Percentiles rank a stretch among this genome's conserved stretches.
phyloP scores from a whole-genome alignment of 1,140 invertebrate genomes.

The Drosophila pectinifera region DNA sequence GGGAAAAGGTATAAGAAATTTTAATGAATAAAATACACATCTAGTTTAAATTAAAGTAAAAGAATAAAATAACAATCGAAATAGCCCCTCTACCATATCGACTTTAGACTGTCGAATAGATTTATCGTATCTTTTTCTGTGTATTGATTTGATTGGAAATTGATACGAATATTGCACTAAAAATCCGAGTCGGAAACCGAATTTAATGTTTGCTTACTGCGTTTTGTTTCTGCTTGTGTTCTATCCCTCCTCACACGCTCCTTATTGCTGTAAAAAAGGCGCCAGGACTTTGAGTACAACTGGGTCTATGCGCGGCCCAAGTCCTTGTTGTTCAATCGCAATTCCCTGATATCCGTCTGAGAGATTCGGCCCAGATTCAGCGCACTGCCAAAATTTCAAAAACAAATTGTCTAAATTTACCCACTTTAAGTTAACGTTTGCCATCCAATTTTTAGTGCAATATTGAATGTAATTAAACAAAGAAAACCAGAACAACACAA shows the following conservation, averaged over 20 bases:
- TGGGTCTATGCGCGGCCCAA: slow-evolving; percentile 84
- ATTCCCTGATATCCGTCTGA: slow-evolving; percentile 79
- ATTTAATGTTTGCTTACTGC: slow-evolving; percentile 49
- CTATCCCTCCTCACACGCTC: slow-evolving; percentile 32
- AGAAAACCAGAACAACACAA: slow-evolving; percentile 31
- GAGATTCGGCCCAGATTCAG: slow-evolving; percentile 6
- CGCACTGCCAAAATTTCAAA: slow-evolving; percentile 14
- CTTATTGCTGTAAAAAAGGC: slow-evolving; percentile 52
- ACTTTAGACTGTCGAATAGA: background rate
- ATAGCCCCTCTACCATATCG: background rate
- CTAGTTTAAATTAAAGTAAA: background rate
- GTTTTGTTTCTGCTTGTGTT: slow-evolving; percentile 39
- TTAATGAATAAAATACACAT: no score
- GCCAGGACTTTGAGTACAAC: slow-evolving; percentile 80
- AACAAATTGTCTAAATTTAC: background rate
- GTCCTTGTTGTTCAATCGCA: slow-evolving; percentile 81
- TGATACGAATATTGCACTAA: slow-evolving; percentile 78
- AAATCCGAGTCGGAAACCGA: slow-evolving; percentile 52
- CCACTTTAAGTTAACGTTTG: slow-evolving; percentile 21
- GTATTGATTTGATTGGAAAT: slow-evolving; percentile 24
- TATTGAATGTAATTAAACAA: slow-evolving; percentile 48
- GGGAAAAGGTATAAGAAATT: no score
- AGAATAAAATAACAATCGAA: background rate
- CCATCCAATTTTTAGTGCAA: slow-evolving; percentile 71
- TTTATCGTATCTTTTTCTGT: slow-evolving; percentile 14